These are phyloP conservation scores for Phenacoccus solenopsis DNA, from an alignment of 1,140 invertebrate genomes.

Conservation along the genomic window DNA sequence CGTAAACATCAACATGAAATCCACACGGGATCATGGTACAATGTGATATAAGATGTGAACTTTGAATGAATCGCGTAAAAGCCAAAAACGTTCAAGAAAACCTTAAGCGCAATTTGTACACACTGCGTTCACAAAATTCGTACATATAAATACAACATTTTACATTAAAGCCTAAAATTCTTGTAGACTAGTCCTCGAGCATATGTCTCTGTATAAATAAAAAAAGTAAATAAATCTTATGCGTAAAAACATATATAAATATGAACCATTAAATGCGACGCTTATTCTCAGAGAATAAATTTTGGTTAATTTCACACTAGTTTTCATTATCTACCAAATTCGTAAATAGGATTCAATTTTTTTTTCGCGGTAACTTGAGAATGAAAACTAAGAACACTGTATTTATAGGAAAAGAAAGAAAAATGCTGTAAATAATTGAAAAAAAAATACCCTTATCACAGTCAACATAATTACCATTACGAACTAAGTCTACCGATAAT, in stretches of 20 bases:
- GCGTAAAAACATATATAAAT: background rate
- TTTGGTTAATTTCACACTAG: no score
- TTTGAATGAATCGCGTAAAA: background rate
- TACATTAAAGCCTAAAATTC: background rate
- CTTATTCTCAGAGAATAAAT: background rate
- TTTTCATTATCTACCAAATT: no score
- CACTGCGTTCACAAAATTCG: no score
- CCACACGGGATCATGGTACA: background rate
- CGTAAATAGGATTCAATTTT: no score
- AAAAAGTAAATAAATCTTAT: background rate
- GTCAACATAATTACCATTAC: slow-evolving; percentile 2
- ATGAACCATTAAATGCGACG: background rate
- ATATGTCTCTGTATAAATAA: background rate
- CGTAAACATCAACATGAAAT: background rate
- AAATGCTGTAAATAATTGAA: background rate
- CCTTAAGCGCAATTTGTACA: background rate
- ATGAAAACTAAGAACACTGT: background rate
- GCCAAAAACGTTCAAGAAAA: background rate
- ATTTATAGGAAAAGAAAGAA: background rate
- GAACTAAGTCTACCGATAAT: background rate
- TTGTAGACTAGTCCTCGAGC: background rate
- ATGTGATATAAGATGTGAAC: background rate
- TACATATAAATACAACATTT: background rate
- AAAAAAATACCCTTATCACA: background rate
- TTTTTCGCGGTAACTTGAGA: background rate